phyloP scores from a whole-genome alignment of 2,113 vertebrate genomes.

The Sphaerodactylus townsendi region DNA sequence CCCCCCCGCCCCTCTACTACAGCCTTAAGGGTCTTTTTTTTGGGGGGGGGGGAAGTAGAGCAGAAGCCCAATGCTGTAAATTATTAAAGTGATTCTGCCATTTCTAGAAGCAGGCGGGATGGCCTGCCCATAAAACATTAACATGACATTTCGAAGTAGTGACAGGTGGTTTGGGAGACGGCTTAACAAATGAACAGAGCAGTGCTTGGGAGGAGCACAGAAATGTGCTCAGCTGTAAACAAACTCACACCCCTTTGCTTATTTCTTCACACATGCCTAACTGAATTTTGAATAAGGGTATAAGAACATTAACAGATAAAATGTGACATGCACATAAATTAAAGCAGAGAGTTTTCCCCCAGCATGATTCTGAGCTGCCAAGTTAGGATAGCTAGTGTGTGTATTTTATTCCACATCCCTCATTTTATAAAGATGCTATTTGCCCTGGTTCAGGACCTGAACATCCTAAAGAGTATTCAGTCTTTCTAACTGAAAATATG shows the following conservation, averaged over 20 bases:
- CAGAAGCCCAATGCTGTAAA: constrained; percentile 64
- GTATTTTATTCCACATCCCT: constrained; percentile 18
- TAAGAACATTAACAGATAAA: constrained; percentile 52
- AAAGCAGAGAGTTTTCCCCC: constrained; percentile 39
- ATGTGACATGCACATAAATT: constrained; percentile 19
- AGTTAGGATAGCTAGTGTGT: constrained; percentile 1
- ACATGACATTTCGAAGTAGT: constrained; percentile 63
- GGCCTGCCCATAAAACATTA: constrained; percentile 67
- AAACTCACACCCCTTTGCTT: constrained; percentile 15
- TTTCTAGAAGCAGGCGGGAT: constrained; percentile 51
- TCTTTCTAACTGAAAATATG: constrained; percentile 13
- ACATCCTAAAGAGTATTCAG: background rate
- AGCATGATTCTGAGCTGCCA: constrained; percentile 18
- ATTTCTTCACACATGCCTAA: background rate
- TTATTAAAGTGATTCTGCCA: constrained; percentile 66
- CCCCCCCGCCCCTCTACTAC: constrained; percentile 14
- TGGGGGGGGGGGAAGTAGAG: constrained; percentile 64
- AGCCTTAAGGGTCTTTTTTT: constrained; percentile 39
- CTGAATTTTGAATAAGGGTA: constrained; percentile 3
- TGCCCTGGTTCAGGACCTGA: constrained; percentile 12
- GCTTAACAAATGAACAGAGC: constrained; percentile 32
- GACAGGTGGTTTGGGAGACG: constrained; percentile 52
- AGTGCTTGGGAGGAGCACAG: constrained; percentile 43
- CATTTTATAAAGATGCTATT: constrained; percentile 31
- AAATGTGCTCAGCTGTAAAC: constrained; percentile 56